These are phyloP conservation scores for Bos javanicus DNA, from an alignment of 2,113 vertebrate species.

Conservation along the genomic window DNA sequence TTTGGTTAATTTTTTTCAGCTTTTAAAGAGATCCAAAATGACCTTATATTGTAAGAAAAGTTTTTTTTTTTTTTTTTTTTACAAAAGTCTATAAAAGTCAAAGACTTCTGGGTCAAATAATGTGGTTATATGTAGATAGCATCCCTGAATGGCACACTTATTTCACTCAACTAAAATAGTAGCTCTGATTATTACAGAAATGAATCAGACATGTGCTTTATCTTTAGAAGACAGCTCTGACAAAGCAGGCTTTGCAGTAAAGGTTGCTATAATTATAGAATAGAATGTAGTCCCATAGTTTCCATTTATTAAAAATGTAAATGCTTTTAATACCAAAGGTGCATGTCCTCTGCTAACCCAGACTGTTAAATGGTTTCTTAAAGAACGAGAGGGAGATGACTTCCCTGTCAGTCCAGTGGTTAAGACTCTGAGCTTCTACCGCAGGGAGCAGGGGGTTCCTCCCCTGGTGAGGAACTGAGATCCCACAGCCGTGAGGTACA, in stretches of 20 bases:
- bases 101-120: background rate
- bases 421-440: background rate
- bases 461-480: background rate
- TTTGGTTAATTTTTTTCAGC: constrained; percentile 17
- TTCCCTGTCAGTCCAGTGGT: background rate
- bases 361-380: background rate
- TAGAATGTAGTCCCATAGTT: background rate
- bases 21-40: background rate
- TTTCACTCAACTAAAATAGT: background rate
- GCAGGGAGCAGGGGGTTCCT: background rate
- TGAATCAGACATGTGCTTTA: background rate
- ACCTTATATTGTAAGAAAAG: background rate
- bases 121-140: too few relatives aligned
- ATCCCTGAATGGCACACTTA: background rate
- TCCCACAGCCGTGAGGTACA: background rate
- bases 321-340: background rate
- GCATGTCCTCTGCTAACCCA: background rate
- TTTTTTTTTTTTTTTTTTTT: background rate
- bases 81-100: background rate
- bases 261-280: background rate
- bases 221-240: background rate
- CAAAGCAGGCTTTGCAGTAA: background rate
- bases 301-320: background rate
- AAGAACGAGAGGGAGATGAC: background rate
- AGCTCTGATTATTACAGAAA: background rate